Conservation (phyloP, 2,797 vertebrate genomes). For the Tiaroga cobitis region DNA sequence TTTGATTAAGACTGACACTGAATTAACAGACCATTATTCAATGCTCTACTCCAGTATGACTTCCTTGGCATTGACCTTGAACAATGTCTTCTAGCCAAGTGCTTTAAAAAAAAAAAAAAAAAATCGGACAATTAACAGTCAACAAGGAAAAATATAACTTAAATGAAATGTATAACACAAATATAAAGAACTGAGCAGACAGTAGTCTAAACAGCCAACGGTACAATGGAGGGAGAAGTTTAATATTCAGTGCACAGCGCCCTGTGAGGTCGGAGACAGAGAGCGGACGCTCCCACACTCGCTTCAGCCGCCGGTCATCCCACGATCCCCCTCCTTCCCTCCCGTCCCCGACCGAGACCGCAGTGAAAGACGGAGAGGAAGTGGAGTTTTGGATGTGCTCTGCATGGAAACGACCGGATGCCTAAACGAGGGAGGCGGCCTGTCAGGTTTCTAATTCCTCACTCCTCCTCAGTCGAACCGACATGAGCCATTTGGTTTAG, state of each 20-base stretch:
- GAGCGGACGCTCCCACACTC: constrained; percentile 45
- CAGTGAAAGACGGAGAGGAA: constrained; percentile 49
- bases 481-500: constrained; percentile 33
- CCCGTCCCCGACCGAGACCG: not conserved
- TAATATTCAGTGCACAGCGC: constrained; percentile 24
- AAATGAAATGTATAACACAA: not conserved
- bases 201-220: constrained; percentile 19
- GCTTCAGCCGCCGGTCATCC: constrained; percentile 37
- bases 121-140: not conserved
- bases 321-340: constrained; percentile 30
- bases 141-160: not conserved
- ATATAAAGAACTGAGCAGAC: not conserved
- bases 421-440: constrained; percentile 36
- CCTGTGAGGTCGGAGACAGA: constrained; percentile 35
- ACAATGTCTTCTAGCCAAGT: not conserved
- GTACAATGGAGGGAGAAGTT: constrained; percentile 16
- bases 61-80: constrained; percentile 41
- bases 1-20: constrained; percentile 46
- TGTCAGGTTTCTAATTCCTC: constrained; percentile 37
- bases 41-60: constrained; percentile 12
- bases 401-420: constrained; percentile 52
- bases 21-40: constrained; percentile 45
- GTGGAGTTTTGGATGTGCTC: constrained; percentile 36
- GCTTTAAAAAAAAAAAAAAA: not conserved
- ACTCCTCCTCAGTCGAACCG: constrained; percentile 26